These are phyloP conservation scores for Crambe crambe DNA, from an alignment of 37 sponge, comb jelly and placozoan genomes.

Conservation along the genomic window DNA sequence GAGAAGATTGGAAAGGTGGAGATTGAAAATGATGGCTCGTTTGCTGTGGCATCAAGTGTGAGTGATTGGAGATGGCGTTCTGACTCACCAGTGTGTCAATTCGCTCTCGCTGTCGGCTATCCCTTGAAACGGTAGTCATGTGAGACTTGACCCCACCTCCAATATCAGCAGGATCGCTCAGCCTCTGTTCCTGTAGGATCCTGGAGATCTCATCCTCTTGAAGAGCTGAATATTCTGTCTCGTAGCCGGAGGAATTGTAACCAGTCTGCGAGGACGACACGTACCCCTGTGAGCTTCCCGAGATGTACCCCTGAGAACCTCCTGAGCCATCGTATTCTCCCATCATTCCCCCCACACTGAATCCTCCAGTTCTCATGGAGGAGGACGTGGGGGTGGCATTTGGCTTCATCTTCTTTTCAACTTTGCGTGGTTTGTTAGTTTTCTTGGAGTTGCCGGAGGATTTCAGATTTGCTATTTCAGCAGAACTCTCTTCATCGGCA, in stretches of 20 bases:
- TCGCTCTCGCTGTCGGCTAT: no score
- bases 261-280: constrained; percentile 17
- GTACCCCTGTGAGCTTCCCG: constrained; percentile 8
- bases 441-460: constrained; percentile 2
- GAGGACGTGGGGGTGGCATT: no score
- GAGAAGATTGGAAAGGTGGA: not conserved
- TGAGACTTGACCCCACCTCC: not conserved
- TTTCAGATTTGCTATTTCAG: constrained; percentile 8
- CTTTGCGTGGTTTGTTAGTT: constrained; percentile 18
- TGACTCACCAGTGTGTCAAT: no score
- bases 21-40: not conserved
- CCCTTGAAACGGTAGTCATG: no score
- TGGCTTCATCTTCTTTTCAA: constrained; percentile 16
- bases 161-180: not conserved
- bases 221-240: constrained; percentile 45
- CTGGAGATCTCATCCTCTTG: constrained; percentile 18
- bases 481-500: constrained; percentile 48
- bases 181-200: constrained; percentile 19
- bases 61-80: no score
- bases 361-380: not conserved
- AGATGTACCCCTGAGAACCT: constrained; percentile 52
- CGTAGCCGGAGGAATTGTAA: constrained; percentile 50
- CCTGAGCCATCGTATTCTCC: constrained; percentile 45
- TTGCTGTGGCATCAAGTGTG: constrained; percentile 12
- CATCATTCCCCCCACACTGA: not conserved